phyloP scores from a whole-genome alignment of 2,113 vertebrate genomes.

The Sardina pilchardus region DNA sequence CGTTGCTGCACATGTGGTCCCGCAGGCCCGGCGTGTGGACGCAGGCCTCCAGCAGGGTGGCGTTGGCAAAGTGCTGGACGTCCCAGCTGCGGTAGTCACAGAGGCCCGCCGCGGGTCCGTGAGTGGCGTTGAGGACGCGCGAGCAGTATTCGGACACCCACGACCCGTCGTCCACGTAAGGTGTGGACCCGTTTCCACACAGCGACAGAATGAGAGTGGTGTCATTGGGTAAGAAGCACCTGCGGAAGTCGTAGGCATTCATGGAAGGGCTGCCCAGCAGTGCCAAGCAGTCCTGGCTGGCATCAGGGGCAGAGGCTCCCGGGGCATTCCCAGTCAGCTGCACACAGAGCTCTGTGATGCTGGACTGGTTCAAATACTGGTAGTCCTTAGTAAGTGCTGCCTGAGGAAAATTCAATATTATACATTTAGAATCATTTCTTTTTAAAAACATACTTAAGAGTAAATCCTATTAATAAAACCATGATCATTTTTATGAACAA shows the following conservation, averaged over 20 bases:
- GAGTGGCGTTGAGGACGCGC: constrained; percentile 57
- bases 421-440: no score
- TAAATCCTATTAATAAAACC: no score
- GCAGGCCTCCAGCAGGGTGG: constrained; percentile 66
- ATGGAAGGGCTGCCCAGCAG: constrained; percentile 67
- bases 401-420: constrained; percentile 50
- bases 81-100: constrained; percentile 71
- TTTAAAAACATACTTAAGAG: no score
- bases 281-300: constrained; percentile 64
- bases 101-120: constrained; percentile 40
- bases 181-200: constrained; percentile 64
- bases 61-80: constrained; percentile 56
- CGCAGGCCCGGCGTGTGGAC: constrained; percentile 62
- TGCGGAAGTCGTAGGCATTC: constrained; percentile 75
- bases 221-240: constrained; percentile 81
- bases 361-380: constrained; percentile 66
- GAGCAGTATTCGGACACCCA: constrained; percentile 78
- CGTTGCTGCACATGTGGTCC: constrained; percentile 77
- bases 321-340: constrained; percentile 53
- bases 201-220: constrained; percentile 68
- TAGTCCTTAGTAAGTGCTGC: constrained; percentile 64
- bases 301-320: constrained; percentile 44
- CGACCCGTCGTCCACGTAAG: constrained; percentile 61
- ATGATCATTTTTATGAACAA: not conserved
- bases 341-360: constrained; percentile 76